A percentile compares a stretch with the other conserved stretches of the same genome.
Conservation (phyloP, 2,113 vertebrate species). For the Heterotis niloticus region DNA sequence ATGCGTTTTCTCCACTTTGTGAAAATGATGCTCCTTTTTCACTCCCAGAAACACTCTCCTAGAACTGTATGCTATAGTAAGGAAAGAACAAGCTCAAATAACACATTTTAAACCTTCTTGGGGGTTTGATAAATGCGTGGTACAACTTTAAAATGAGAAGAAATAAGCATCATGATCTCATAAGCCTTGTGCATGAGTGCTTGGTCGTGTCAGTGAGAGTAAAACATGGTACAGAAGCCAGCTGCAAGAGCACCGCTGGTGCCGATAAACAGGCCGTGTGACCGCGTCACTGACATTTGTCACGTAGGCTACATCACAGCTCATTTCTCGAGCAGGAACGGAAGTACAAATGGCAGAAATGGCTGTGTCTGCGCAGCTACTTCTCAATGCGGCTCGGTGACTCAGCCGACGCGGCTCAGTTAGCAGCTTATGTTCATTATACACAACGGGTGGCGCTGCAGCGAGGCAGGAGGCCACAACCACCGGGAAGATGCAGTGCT, state of each 20-base stretch:
- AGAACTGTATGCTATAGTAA: not conserved
- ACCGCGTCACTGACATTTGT: no score
- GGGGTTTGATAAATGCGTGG: not conserved
- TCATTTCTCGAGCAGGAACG: not conserved
- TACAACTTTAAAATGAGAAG: not conserved
- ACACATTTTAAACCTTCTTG: not conserved
- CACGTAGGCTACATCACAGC: no score
- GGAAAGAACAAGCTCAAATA: conserved; percentile 7
- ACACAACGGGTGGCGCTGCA: not conserved
- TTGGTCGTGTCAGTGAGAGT: no score
- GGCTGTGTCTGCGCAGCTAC: not conserved
- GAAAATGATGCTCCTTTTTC: not conserved
- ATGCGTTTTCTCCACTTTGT: not conserved
- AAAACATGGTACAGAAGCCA: no score
- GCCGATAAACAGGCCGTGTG: no score
- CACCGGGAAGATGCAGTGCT: no score
- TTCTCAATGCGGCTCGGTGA: conserved; percentile 1
- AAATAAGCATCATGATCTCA: no score
- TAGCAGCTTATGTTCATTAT: not conserved
- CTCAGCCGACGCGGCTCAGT: not conserved
- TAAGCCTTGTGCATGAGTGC: no score
- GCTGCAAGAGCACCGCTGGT: no score
- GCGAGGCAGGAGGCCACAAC: not conserved
- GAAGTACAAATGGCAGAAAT: not conserved
- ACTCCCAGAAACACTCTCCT: not conserved